These are phyloP conservation scores for Megalops atlanticus DNA, from an alignment of 2,113 vertebrate species.

Conservation along the genomic window DNA sequence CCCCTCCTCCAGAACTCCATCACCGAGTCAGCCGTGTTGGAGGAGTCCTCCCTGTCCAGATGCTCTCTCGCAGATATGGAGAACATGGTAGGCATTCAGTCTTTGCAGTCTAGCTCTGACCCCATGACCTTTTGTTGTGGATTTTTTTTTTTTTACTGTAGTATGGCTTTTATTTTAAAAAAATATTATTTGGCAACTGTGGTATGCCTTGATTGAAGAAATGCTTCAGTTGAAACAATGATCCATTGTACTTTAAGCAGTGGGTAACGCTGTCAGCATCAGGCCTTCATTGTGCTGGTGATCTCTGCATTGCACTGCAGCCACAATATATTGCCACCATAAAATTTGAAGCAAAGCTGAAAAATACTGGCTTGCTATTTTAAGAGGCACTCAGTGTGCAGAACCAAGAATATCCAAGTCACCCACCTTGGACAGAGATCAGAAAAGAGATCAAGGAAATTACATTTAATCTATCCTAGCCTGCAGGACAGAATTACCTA, in stretches of 20 bases:
- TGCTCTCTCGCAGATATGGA: constrained; percentile 63
- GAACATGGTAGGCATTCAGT: constrained; percentile 57
- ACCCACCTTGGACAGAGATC: background rate
- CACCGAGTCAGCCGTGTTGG: constrained; percentile 49
- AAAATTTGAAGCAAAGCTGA: constrained; percentile 9
- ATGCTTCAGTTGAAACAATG: background rate
- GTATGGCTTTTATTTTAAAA: too few relatives aligned
- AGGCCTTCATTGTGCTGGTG: background rate
- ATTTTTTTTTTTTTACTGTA: too few relatives aligned
- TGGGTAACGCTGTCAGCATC: background rate
- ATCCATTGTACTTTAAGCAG: background rate
- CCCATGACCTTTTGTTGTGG: too few relatives aligned
- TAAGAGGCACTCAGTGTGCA: background rate
- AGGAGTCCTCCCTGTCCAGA: constrained; percentile 51
- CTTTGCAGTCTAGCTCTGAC: background rate
- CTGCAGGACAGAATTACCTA: background rate
- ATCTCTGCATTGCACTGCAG: background rate
- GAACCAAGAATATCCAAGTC: background rate
- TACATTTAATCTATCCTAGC: background rate
- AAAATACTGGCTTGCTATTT: constrained; percentile 1
- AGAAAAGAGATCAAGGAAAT: background rate
- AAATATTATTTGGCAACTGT: too few relatives aligned
- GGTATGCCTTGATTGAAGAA: background rate
- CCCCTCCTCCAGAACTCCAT: constrained; percentile 26
- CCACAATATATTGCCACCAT: background rate